A percentile compares a stretch with the other conserved stretches of the same genome.
Conservation (phyloP, 2,888 invertebrate genomes). For the Lepetodrilus schrolli region DNA sequence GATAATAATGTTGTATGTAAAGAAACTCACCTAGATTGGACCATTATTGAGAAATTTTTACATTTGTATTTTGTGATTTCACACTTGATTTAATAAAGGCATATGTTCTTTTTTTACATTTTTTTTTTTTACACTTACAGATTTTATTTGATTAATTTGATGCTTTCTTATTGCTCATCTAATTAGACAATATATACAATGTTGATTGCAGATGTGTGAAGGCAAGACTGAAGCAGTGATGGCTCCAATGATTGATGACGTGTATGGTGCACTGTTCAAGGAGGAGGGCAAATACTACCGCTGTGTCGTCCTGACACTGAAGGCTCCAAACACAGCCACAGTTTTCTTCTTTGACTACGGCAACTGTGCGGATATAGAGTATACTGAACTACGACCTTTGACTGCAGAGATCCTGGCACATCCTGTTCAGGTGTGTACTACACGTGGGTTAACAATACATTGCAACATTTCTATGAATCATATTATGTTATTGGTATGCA, state of each 20-base stretch:
- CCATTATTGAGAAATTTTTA: too few relatives aligned
- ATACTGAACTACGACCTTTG: constrained; percentile 43
- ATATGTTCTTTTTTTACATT: background rate
- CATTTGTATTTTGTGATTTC: background rate
- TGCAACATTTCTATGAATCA: too few relatives aligned
- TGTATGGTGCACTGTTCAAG: constrained; percentile 44
- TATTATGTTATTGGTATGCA: too few relatives aligned
- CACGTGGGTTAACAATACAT: background rate
- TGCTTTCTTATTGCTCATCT: background rate
- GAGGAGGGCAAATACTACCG: constrained; percentile 49
- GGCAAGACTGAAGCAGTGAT: background rate
- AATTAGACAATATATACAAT: background rate
- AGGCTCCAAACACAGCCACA: constrained; percentile 28
- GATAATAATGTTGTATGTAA: too few relatives aligned
- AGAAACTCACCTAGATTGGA: too few relatives aligned
- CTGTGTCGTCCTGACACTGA: constrained; percentile 41
- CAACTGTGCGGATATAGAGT: constrained; percentile 46
- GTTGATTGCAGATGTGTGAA: background rate
- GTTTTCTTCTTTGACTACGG: constrained; percentile 61
- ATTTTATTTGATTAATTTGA: background rate
- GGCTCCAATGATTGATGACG: constrained; percentile 42
- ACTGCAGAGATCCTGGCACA: constrained; percentile 38
- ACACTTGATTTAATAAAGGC: too few relatives aligned
- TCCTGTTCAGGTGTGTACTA: constrained; percentile 48
- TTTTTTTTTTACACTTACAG: background rate